These are phyloP conservation scores for Lamprotornis superbus DNA, from an alignment of 2,113 vertebrate genomes.

Conservation along the genomic window DNA sequence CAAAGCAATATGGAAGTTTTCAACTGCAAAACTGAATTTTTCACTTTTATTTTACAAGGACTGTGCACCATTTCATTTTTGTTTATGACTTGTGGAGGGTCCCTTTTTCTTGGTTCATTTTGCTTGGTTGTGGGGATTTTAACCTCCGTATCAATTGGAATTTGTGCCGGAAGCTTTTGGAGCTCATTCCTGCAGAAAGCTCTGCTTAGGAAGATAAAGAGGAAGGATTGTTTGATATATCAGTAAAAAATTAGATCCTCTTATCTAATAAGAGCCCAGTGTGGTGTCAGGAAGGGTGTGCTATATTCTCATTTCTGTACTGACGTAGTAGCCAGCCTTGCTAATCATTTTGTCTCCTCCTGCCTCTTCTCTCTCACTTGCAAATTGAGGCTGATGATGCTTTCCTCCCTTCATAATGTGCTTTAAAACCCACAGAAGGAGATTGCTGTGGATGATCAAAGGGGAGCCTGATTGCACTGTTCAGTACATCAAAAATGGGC, in stretches of 20 bases:
- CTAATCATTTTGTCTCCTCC: background rate
- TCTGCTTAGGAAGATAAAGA: background rate
- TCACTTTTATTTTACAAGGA: background rate
- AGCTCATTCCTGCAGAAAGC: background rate
- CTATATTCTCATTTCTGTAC: background rate
- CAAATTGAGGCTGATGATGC: conserved; percentile 19
- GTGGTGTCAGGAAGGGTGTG: background rate
- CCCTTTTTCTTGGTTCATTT: background rate
- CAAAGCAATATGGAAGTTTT: background rate
- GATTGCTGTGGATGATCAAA: conserved; percentile 45
- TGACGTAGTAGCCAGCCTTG: background rate
- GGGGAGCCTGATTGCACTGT: background rate
- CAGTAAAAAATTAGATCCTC: background rate
- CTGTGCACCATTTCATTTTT: background rate
- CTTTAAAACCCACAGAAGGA: conserved; percentile 4
- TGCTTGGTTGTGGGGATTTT: background rate
- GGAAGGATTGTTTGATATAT: background rate
- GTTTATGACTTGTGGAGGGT: background rate
- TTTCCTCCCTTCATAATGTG: background rate
- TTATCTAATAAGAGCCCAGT: background rate
- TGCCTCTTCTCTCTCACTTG: background rate
- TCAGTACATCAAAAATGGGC: conserved; percentile 20
- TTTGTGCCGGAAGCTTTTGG: background rate
- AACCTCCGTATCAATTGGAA: background rate
- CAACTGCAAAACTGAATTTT: background rate